Evolutionary conservation across 2,113 vertebrate species (phyloP), one percentile per base, ranked within the genome.

Genomic region (Circaetus cinerascens): DNA sequence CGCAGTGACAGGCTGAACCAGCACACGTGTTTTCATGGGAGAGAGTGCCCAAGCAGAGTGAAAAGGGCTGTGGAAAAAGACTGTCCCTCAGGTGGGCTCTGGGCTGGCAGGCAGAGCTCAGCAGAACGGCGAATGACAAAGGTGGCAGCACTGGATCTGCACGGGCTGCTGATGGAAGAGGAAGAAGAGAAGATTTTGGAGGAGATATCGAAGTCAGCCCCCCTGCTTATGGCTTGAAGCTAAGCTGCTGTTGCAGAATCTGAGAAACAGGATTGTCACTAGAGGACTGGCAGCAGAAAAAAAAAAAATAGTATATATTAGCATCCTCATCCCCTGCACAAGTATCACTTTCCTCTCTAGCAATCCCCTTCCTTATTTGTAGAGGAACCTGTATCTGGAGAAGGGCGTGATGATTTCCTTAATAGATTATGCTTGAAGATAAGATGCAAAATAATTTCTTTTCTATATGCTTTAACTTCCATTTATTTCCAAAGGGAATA

Each of bases 401-500:
- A 92, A 96, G 62, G 20, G 41, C 66, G 57, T 67, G 51, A 93
- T 93, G 84, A 81, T 95, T 95, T 79, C 26, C 40, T 43, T n/a
- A 77, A 25, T 4, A 40, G 55, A 50, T 40, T 41, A 45, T 62
- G 14, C 55, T n/a, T 45, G 32, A 74, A 77, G 30, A 43, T 36
- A 41, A 84, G 20, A 48, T 94, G 55, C 50, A 96, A 94, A 97
- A 89, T 91, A 85, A 40, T 92, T 97, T 92, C 17, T 87, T 41
- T 60, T 86, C 80, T 89, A 15, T 82, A 29, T 41, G 82, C 86
- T 94, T 93, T 63, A 77, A 57, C 27, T 95, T 97, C 68, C 57
- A 29, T 81, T 95, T 94, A 53, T 79, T 93, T 96, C 62, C 64
- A 80, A 53, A 81, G 77, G 66, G 48, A 93, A 53, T 68, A 81